These are phyloP conservation scores for Endomychus coccineus DNA, from an alignment of 2,888 invertebrate genomes.

Conservation along the genomic window DNA sequence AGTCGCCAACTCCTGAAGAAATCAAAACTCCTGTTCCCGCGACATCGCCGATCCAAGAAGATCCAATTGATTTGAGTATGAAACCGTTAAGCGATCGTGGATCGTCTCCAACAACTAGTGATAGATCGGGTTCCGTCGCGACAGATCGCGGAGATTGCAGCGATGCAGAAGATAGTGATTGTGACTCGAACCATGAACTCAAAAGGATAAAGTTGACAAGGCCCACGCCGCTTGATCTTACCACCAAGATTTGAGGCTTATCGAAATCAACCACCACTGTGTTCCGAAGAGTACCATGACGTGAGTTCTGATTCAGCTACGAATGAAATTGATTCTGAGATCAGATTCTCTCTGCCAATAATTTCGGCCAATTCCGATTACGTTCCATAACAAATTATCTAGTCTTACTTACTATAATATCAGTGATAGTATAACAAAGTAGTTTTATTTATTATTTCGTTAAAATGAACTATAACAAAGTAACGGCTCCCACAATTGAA, in stretches of 20 bases:
- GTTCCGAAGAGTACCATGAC: too few species aligned
- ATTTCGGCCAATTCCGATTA: too few species aligned
- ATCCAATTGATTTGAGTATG: constrained; percentile 75
- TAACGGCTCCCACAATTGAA: too few species aligned
- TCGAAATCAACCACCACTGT: too few species aligned
- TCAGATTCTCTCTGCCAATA: too few species aligned
- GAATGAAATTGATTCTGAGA: too few species aligned
- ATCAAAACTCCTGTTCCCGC: constrained; percentile 31
- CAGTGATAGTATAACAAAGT: too few species aligned
- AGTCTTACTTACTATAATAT: too few species aligned
- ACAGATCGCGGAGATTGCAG: constrained; percentile 39
- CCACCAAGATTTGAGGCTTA: constrained; percentile 67
- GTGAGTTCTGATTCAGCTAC: too few species aligned
- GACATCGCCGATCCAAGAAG: constrained; percentile 53
- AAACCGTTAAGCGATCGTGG: constrained; percentile 57
- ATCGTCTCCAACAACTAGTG: constrained; percentile 38
- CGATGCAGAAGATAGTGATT: constrained; percentile 49
- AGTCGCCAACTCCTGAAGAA: constrained; percentile 50
- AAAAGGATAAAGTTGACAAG: constrained; percentile 41
- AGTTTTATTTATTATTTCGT: too few species aligned
- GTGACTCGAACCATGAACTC: constrained; percentile 43
- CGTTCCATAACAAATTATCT: too few species aligned
- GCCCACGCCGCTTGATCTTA: constrained; percentile 54
- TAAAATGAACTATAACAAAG: too few species aligned
- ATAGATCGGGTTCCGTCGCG: constrained; percentile 32